These are phyloP conservation scores for Pachycephala philippinensis DNA, from an alignment of 2,113 vertebrate species.

Conservation along the genomic window DNA sequence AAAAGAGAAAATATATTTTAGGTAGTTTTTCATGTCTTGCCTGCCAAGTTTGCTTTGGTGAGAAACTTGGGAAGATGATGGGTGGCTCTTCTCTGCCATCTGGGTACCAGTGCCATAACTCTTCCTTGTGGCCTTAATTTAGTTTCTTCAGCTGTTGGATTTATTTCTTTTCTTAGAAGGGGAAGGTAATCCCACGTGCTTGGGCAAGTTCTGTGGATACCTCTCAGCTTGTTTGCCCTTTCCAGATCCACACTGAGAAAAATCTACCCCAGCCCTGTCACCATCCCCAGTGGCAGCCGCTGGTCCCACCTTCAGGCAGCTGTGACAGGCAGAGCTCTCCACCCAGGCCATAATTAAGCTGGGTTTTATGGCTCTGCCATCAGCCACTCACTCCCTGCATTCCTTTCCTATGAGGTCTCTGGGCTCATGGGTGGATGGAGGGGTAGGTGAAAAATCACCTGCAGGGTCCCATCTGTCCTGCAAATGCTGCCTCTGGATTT, in stretches of 20 bases:
- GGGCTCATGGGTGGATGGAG: neutral
- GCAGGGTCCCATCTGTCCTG: neutral
- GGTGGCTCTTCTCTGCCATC: neutral
- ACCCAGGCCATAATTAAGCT: neutral
- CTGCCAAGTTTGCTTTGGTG: neutral
- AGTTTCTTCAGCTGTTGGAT: neutral
- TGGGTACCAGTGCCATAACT: neutral
- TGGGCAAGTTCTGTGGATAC: neutral
- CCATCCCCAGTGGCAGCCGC: neutral
- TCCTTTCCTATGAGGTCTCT: constrained; percentile 41
- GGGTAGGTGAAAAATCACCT: neutral
- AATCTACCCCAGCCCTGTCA: neutral
- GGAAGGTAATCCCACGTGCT: accelerated
- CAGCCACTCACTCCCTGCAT: constrained; percentile 46
- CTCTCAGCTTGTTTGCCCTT: neutral
- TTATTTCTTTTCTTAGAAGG: neutral
- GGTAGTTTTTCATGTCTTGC: neutral
- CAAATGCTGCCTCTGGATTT: neutral
- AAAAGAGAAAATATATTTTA: neutral
- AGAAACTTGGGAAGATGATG: neutral
- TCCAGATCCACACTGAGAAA: neutral
- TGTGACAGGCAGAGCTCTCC: neutral
- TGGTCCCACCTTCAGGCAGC: neutral
- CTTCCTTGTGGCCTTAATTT: neutral
- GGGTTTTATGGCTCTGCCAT: constrained; percentile 14